Percentiles rank a stretch among this genome's conserved stretches.
Evolutionary conservation across 2,113 vertebrate species (phyloP).

Genomic region (Cricetomys ansorgei): DNA sequence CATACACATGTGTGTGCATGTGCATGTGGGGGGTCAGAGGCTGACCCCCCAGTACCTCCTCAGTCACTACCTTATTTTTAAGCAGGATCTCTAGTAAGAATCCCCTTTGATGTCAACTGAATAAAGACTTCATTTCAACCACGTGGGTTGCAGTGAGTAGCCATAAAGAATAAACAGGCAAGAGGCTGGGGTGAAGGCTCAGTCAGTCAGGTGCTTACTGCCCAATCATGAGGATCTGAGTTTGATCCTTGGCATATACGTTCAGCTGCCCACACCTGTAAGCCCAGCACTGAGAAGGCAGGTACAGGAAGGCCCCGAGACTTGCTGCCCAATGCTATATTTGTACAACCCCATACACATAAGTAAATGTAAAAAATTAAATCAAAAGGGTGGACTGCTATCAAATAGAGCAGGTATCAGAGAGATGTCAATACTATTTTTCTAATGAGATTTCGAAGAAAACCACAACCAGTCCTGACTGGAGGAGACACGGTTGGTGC

Average conservation of each 20-base stretch:
- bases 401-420: too few species aligned
- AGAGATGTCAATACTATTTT: background rate
- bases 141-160: background rate
- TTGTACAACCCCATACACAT: too few species aligned
- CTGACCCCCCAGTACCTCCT: background rate
- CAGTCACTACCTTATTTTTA: background rate
- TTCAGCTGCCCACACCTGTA: background rate
- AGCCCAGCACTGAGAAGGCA: too few species aligned
- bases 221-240: background rate
- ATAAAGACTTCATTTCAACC: background rate
- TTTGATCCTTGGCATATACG: background rate
- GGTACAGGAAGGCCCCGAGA: too few species aligned
- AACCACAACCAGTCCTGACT: background rate
- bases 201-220: too few species aligned
- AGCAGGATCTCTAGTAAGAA: background rate
- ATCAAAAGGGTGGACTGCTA: too few species aligned
- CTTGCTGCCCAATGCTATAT: too few species aligned
- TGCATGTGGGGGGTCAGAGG: background rate
- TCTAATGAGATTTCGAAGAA: background rate
- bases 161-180: background rate
- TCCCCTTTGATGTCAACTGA: background rate
- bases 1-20: background rate
- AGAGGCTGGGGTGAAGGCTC: background rate
- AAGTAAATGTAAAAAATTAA: too few species aligned
- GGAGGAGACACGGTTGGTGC: background rate